Evolutionary conservation across 2,797 vertebrate genomes (phyloP), one percentile per base, ranked within the genome.

Genomic region (Phoebastria nigripes): DNA sequence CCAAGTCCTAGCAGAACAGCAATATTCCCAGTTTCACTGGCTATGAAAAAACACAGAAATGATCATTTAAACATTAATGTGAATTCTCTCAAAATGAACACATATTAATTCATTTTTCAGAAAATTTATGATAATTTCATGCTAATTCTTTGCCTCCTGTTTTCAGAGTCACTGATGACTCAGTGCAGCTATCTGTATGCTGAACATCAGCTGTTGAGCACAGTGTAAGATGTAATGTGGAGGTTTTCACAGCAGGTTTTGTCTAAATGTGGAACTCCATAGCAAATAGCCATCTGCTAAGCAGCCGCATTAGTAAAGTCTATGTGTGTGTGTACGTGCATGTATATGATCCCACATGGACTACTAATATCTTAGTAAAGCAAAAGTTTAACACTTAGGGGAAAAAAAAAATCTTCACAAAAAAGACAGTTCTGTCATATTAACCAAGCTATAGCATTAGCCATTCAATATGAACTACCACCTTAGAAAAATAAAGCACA

Each of bases 221-320:
- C 80, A 79, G 78, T 22, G n/a, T 62, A 97, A 93, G 95, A 94
- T 96, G 93, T 55, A 97, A 96, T 59, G 91, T 67, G 93, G 89
- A 95, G 90, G 96, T 95, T 94, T 90, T 87, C 70, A 37, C 95
- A 95, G 91, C 89, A 95, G 95, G 95, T 93, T 97, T 93, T 96
- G 82, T 95, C 94, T 95, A 91, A 97, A 96, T 91, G 96, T 93
- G 92, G 89, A 94, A 89, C 96, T 92, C 86, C 73, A 94, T 66
- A 97, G 93, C 92, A 94, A 97, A 96, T 46, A 87, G 94, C 94
- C 95, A 97, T 97, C 96, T 97, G 96, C 90, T 72, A 90, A 96
- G 84, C 82, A 96, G 88, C 42, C 86, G 6, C 90, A 91, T 81
- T 84, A 79, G 79, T 81, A 18, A 92, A 92, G 56, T 83, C 63